Evolutionary conservation across 2,888 invertebrate genomes (phyloP), one percentile per base, ranked within the genome.

Genomic region (Plagodis pulveraria): DNA sequence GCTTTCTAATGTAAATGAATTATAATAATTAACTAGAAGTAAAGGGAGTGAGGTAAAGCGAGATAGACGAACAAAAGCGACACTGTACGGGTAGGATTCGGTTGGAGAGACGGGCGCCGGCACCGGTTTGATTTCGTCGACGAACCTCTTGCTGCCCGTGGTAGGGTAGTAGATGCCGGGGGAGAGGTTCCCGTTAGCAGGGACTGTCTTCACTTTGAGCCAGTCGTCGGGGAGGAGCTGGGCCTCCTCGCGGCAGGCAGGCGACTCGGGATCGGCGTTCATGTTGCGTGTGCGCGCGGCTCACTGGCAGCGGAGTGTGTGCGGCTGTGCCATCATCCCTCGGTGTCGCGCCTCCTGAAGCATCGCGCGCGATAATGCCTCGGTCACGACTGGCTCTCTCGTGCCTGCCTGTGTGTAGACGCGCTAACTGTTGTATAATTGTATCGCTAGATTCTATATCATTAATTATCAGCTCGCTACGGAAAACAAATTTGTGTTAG

Each of bases 381-480:
- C 88, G 82, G 78, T 91, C 91, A 92, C 92, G 91, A 91, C 88
- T 83, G 87, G 78, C 83, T 78, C 80, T 81, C 78, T 81, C 80
- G 79, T 77, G 80, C 83, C 74, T 80, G 78, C 74, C 74, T 67
- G 71, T 77, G 77, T 82, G 80, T 82, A 78, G 81, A 78, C 78
- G 83, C 89, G 91, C 89, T 91, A 91, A 91, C 84, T 84, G 79
- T 81, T 85, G 86, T 87, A 84, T 91, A 91, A 91, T 91, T 91
- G 87, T 87, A 89, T 81, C 85, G 86, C 87, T 80, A 86, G 84
- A 89, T 88, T 84, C 83, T 90, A 82, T 90, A 89, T 85, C 83
- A 74, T 83, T 86, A 90, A 90, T 91, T 91, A 91, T 91, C 91
- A 91, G 88, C 73, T 82, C 73, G 73, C 81, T 80, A 83, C 82